Evolutionary conservation across 2,888 invertebrate genomes (phyloP).

Genomic region (Carterocephalus palaemon): DNA sequence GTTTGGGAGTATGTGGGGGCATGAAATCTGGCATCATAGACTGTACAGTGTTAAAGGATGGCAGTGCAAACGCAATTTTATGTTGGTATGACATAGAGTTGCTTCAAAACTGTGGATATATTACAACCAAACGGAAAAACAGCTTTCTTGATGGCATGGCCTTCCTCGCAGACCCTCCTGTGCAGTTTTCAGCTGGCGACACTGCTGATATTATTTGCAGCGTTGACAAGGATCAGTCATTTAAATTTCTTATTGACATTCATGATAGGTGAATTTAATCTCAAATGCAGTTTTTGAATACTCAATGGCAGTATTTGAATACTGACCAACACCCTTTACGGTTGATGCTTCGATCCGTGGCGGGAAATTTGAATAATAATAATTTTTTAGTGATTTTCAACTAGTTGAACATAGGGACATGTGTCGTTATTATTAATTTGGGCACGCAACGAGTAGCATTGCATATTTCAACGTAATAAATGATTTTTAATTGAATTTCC

Average conservation of each 20-base stretch:
- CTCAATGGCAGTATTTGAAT: neutral
- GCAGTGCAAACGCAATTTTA: slow-evolving; percentile 70
- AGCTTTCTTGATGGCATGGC: slow-evolving; percentile 70
- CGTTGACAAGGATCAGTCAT: slow-evolving; percentile 53
- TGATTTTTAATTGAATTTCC: no score
- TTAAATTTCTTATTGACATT: slow-evolving; percentile 50
- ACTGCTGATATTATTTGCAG: slow-evolving; percentile 49
- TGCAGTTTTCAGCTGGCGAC: slow-evolving; percentile 44
- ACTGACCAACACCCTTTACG: no score
- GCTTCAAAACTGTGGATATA: slow-evolving; percentile 50
- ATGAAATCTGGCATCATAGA: slow-evolving; percentile 39
- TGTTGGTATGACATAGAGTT: slow-evolving; percentile 78
- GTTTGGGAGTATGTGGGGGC: slow-evolving; percentile 42
- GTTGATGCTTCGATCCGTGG: no score
- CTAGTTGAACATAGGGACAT: no score
- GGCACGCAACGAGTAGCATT: no score
- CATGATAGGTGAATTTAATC: slow-evolving; percentile 31
- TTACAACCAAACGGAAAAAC: slow-evolving; percentile 62
- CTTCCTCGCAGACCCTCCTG: slow-evolving; percentile 59
- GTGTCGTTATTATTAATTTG: no score
- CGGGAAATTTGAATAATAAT: no score
- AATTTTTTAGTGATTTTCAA: no score
- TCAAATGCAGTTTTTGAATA: neutral
- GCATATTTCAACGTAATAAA: no score
- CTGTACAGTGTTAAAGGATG: slow-evolving; percentile 52